A percentile compares a stretch with the other conserved stretches of the same genome.
These are phyloP conservation scores for Epizoanthus scotinus DNA, from an alignment of 92 coral and sea anemone species.

Conservation along the genomic window DNA sequence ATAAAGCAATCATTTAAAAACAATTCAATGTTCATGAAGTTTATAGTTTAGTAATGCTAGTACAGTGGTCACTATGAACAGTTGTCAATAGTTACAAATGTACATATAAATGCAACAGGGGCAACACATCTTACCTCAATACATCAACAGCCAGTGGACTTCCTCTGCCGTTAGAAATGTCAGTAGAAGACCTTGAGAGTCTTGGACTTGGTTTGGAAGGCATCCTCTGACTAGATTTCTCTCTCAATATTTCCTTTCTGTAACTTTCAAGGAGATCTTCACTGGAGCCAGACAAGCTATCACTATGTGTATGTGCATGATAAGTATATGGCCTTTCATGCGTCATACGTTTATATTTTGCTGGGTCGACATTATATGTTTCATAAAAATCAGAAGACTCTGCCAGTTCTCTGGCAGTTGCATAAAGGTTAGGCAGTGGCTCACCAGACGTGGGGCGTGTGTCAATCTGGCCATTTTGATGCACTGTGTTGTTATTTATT, in stretches of 20 bases:
- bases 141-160: conserved; percentile 67
- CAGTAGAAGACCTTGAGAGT: conserved; percentile 63
- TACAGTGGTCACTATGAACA: neutral
- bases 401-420: conserved; percentile 65
- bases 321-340: conserved; percentile 32
- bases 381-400: conserved; percentile 71
- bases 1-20: no score
- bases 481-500: conserved; percentile 16
- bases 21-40: no score
- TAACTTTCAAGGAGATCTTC: conserved; percentile 80
- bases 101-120: neutral
- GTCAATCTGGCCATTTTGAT: conserved; percentile 38
- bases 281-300: conserved; percentile 76
- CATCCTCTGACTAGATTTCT: conserved; percentile 2
- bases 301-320: conserved; percentile 47
- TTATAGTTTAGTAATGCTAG: no score
- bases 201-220: conserved; percentile 41
- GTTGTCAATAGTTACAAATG: no score
- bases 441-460: neutral
- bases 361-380: conserved; percentile 80
- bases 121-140: conserved; percentile 61
- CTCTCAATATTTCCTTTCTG: conserved; percentile 44
- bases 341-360: conserved; percentile 44
- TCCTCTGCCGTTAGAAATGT: conserved; percentile 71
- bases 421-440: conserved; percentile 66